These are phyloP conservation scores for Trypoxylus dichotomus DNA, from an alignment of 1,140 invertebrate genomes.

Conservation along the genomic window DNA sequence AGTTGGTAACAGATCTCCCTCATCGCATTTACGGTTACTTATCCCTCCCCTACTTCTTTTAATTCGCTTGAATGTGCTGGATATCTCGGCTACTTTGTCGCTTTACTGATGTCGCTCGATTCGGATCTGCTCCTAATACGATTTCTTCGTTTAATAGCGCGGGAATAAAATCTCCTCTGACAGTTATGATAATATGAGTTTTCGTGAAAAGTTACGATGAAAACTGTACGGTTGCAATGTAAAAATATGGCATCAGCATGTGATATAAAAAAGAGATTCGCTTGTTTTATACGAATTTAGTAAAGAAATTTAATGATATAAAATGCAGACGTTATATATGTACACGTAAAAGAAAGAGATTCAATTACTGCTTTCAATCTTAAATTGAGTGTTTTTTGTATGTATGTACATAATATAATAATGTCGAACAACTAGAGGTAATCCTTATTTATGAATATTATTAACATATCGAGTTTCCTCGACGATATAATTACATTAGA, in stretches of 20 bases:
- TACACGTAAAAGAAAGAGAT: no score
- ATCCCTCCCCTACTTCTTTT: constrained; percentile 15
- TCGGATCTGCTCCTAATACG: neutral
- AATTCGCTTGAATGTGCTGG: neutral
- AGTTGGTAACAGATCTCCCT: neutral
- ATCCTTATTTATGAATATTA: no score
- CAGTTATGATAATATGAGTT: constrained; percentile 1
- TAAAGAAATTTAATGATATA: no score
- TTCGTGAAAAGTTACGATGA: neutral
- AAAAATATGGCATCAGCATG: neutral
- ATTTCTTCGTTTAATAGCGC: constrained; percentile 8
- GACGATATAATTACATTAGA: no score
- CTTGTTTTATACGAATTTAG: no score
- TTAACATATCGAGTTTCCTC: no score
- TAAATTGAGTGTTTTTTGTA: no score
- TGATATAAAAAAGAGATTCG: no score
- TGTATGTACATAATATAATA: no score
- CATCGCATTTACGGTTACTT: constrained; percentile 14
- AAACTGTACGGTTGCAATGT: neutral
- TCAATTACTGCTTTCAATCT: no score
- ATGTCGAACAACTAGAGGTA: no score
- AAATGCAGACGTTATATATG: no score
- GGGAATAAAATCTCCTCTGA: constrained; percentile 6
- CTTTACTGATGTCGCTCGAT: neutral
- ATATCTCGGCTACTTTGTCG: constrained; percentile 1